Percentiles rank a stretch among this genome's conserved stretches.
phyloP scores from a whole-genome alignment of 2,113 vertebrate species.

The Falco punctatus region DNA sequence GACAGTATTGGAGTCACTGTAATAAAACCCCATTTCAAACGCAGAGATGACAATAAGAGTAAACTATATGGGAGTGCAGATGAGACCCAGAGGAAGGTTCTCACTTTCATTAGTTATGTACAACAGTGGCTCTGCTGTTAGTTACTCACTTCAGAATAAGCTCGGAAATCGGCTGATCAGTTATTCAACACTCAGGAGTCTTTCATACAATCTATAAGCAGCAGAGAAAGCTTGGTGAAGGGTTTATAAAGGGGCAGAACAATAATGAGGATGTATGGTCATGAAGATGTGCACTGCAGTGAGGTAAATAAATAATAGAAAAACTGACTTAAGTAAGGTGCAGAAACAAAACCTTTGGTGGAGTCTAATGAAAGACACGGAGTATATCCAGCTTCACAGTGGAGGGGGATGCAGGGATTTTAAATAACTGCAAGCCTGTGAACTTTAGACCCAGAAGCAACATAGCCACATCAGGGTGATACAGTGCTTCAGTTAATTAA shows the following conservation, averaged over 20 bases:
- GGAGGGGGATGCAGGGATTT: background rate
- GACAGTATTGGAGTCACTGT: background rate
- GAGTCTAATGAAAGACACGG: background rate
- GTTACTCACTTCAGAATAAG: background rate
- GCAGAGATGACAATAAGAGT: background rate
- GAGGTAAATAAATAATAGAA: constrained; percentile 34
- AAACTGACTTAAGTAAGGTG: background rate
- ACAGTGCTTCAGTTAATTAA: constrained; percentile 9
- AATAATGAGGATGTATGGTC: constrained; percentile 16
- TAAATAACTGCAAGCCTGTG: background rate
- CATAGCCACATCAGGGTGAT: background rate
- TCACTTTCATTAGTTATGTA: background rate
- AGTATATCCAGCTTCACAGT: background rate
- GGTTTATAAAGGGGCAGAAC: background rate
- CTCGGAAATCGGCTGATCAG: background rate
- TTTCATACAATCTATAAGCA: background rate
- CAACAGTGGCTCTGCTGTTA: background rate
- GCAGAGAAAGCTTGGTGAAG: background rate
- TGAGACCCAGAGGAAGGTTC: background rate
- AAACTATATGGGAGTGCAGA: constrained; percentile 6
- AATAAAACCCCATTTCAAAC: constrained; percentile 11
- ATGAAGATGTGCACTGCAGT: background rate
- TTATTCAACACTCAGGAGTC: background rate
- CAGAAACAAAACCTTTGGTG: constrained; percentile 9
- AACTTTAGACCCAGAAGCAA: background rate